Base-by-base conservation (phyloP, 1,140 invertebrate species). In the Brachionus manjavacas region DNA sequence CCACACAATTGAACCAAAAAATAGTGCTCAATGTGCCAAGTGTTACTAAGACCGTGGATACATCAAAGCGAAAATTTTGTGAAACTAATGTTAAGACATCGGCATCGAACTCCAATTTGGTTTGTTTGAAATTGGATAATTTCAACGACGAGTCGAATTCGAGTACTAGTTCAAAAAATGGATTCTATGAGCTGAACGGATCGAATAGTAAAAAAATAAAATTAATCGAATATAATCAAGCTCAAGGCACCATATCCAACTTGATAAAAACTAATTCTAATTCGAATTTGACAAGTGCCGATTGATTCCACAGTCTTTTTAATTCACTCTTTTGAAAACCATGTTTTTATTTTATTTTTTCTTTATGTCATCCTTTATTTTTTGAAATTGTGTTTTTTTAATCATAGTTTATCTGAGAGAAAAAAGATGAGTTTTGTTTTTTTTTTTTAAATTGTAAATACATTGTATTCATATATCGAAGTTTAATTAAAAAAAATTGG, bases 1-100 rank as follows among this genome's bases (percentile, higher is more conserved):
- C 46, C 3, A 49, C 39, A 3, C 72, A 76, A 49, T 14, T 46
- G 25, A 76, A 23, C 25, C 72, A 76, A 49, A 76, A 76, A 49
- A 76, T 76, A 49, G 20, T 76, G 4, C 41, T 76, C 41, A 76
- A 76, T 49, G 72, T 76, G n/a, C 72, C 39, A 20, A 76, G 41
- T 76, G 41, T 76, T 0, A 49, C 16, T 2, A 49, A 46, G 25
- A 12, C 72, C 12, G 20, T 76, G 12, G 39, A 49, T 23, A n/a
- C 41, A 12, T 49, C 46, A 28, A 76, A 76, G 25, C 39, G 72
- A 12, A 76, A 76, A 76, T 23, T 49, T 25, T 46, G 41, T 28
- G 43, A 76, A 12, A 76, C 20, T 23, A 49, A 23, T 49, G 25
- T 76, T 1, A 76, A 76, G 4, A 76, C 41, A 7, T 25, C 20